A percentile compares a stretch with the other conserved stretches of the same genome.
These are phyloP conservation scores for Candidula unifasciata DNA, from an alignment of 2,888 invertebrate genomes.

Conservation along the genomic window DNA sequence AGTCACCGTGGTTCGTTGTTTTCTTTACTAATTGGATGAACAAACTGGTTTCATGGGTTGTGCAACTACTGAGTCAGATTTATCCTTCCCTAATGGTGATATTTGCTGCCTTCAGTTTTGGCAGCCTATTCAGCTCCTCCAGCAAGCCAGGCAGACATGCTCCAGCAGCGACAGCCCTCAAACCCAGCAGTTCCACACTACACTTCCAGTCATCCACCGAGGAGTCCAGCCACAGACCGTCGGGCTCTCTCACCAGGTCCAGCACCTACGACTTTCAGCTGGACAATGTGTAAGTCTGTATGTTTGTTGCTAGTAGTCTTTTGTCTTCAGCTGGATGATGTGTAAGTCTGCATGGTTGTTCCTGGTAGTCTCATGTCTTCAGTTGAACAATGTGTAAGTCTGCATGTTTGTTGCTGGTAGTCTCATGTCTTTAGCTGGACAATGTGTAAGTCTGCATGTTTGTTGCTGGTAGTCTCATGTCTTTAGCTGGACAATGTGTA, in stretches of 20 bases:
- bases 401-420: too few relatives aligned
- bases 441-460: too few relatives aligned
- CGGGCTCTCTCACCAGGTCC: conserved; percentile 77
- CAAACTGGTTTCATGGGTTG: neutral
- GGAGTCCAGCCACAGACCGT: conserved; percentile 81
- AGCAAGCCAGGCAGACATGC: conserved; percentile 71
- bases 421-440: too few relatives aligned
- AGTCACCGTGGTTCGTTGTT: neutral
- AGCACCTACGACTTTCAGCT: conserved; percentile 80
- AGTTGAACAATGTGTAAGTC: too few relatives aligned
- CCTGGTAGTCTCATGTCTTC: too few relatives aligned
- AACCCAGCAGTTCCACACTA: conserved; percentile 85
- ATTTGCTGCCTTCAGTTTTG: conserved; percentile 81
- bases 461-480: too few relatives aligned
- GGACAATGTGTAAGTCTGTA: conserved; percentile 75
- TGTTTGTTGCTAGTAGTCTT: too few relatives aligned
- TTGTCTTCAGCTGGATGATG: too few relatives aligned
- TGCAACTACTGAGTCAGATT: neutral
- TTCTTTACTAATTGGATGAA: neutral
- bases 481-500: too few relatives aligned
- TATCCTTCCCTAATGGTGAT: neutral
- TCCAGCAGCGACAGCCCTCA: conserved; percentile 82
- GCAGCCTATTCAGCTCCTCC: conserved; percentile 84
- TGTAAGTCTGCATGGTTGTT: too few relatives aligned
- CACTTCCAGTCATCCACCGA: conserved; percentile 83